Evolutionary conservation across 2,797 vertebrate species (phyloP), one percentile per base, ranked within the genome.

Genomic region (Nyctalus aviator): DNA sequence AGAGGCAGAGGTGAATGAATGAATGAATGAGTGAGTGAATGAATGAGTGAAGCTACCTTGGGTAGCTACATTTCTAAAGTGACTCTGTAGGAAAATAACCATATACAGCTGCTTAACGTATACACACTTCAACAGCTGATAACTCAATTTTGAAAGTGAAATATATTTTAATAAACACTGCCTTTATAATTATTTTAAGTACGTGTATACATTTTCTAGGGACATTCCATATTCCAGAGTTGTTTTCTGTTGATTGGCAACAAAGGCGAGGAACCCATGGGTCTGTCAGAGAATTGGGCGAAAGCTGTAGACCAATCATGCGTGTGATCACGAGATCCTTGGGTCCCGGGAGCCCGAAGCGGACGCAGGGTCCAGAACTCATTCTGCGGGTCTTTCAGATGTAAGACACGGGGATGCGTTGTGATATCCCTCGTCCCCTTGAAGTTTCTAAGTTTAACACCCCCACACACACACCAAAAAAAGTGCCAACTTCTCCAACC

Each of bases 241-340:
- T 57, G 62, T 55, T 18, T 71, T 62, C 35, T 55, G 18, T 46
- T 30, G 17, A 64, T 57, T 37, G 41, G 41, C 30, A 62, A n/a
- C 59, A 12, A 59, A 71, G 18, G 30, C 32, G 11, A 3, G 17
- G 5, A 68, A 68, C 11, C 17, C 27, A 1, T 11, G 13, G 48
- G 27, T 23, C 27, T 1, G 0, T 20, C 8, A 21, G 44, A 50
- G 72, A 82, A 15, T 1, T 6, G 20, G 13, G 18, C 0, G 0
- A 32, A 78, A 55, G 18, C 66, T 11, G 1, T 10, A 25, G 46
- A 20, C 10, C 2, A 13, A 32, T 3, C 2, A 0, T 17, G 25
- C 2, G 1, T 0, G 3, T 23, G 7, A 12, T 14, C 20, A 35
- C 0, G 30, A 32, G 20, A 8, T 44, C 30, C 32, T 15, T 13